Evolutionary conservation across 2,888 invertebrate genomes (phyloP).

Genomic region (Willowsia nigromaculata): DNA sequence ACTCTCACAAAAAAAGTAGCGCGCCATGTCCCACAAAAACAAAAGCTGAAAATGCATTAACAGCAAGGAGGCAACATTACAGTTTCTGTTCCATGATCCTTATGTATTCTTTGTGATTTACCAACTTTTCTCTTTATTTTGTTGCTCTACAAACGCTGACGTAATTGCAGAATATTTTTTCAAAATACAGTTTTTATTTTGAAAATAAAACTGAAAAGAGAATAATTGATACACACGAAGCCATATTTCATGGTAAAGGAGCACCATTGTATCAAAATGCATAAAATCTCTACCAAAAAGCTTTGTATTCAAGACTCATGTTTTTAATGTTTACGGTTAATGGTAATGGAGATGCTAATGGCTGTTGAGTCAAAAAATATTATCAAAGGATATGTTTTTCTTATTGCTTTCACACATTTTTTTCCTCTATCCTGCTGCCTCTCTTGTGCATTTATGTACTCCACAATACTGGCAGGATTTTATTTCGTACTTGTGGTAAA

Average conservation of each 20-base stretch:
- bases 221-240: too few species aligned
- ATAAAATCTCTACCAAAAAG: neutral
- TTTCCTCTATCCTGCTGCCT: neutral
- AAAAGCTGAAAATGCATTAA: slow-evolving; percentile 28
- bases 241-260: slow-evolving; percentile 28
- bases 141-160: neutral
- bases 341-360: slow-evolving; percentile 67
- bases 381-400: slow-evolving; percentile 60
- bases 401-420: slow-evolving; percentile 34
- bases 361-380: slow-evolving; percentile 62
- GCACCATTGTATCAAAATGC: slow-evolving; percentile 35
- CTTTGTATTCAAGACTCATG: slow-evolving; percentile 61
- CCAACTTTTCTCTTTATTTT: slow-evolving; percentile 26
- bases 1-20: neutral
- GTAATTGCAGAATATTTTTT: neutral
- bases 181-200: neutral
- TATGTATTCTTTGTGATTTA: neutral
- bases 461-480: neutral
- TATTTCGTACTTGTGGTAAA: neutral
- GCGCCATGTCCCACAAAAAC: slow-evolving; percentile 14
- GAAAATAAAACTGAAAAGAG: too few species aligned
- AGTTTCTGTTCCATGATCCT: neutral
- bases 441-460: neutral
- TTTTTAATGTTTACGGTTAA: slow-evolving; percentile 66
- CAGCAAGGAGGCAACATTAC: neutral